phyloP scores from a whole-genome alignment of 2,797 vertebrate species.

The Hypotaenidia philippensis region DNA sequence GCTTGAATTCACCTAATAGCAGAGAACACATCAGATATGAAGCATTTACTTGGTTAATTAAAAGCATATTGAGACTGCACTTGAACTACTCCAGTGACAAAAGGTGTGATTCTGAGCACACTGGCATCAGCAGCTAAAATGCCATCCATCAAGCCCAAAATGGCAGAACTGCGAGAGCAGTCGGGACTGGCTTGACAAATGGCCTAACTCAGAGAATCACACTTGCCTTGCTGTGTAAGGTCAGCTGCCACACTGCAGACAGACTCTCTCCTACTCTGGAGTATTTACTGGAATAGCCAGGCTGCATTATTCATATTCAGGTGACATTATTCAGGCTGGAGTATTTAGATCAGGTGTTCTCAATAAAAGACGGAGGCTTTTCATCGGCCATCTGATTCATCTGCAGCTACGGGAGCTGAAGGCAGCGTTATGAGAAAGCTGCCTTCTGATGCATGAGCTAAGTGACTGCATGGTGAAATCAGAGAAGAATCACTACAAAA shows the following conservation, averaged over 20 bases:
- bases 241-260: background rate
- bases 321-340: background rate
- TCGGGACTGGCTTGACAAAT: background rate
- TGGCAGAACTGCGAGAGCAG: background rate
- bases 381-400: background rate
- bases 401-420: background rate
- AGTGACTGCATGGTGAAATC: background rate
- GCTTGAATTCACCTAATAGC: conserved; percentile 90
- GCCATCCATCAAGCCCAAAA: background rate
- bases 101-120: background rate
- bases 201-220: background rate
- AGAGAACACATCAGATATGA: background rate
- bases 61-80: background rate
- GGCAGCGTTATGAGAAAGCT: background rate
- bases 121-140: background rate
- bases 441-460: background rate
- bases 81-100: background rate
- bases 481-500: background rate
- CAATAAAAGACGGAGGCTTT: background rate
- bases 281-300: background rate
- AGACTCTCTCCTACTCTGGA: background rate
- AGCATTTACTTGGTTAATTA: background rate
- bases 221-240: background rate
- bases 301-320: background rate
- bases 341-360: background rate